Evolutionary conservation across 2,113 vertebrate species (phyloP).

Genomic region (Zapornia atra): DNA sequence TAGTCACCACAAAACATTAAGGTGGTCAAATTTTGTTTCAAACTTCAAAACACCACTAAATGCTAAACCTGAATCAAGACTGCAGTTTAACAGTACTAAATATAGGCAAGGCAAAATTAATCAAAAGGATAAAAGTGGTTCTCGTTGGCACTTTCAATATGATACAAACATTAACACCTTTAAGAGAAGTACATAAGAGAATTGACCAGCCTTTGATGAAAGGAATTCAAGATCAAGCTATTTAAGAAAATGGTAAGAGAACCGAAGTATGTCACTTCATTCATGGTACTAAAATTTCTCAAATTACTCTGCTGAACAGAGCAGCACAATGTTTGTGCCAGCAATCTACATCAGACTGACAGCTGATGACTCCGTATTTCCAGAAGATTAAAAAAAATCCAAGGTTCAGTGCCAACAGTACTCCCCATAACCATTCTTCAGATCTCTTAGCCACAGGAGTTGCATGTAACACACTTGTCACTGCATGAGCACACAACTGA

Average conservation of each 20-base stretch:
- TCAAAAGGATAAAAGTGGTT: neutral
- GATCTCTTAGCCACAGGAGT: neutral
- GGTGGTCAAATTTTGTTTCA: neutral
- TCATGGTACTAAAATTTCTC: neutral
- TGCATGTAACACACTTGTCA: neutral
- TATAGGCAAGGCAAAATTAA: neutral
- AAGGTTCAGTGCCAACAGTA: neutral
- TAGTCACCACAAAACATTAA: neutral
- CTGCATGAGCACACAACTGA: neutral
- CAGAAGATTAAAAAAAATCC: neutral
- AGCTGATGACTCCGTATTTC: neutral
- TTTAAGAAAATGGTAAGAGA: neutral
- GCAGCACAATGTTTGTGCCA: neutral
- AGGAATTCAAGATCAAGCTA: neutral
- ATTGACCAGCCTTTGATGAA: neutral
- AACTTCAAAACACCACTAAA: neutral
- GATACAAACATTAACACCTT: neutral
- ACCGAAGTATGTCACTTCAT: neutral
- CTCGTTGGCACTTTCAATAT: neutral
- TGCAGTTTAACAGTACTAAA: neutral
- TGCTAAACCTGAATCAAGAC: neutral
- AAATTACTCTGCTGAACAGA: neutral
- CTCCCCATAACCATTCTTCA: neutral
- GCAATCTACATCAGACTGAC: neutral
- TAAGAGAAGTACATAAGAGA: neutral